phyloP scores from a whole-genome alignment of 2,888 invertebrate genomes.

The Ferdinandea cuprea region DNA sequence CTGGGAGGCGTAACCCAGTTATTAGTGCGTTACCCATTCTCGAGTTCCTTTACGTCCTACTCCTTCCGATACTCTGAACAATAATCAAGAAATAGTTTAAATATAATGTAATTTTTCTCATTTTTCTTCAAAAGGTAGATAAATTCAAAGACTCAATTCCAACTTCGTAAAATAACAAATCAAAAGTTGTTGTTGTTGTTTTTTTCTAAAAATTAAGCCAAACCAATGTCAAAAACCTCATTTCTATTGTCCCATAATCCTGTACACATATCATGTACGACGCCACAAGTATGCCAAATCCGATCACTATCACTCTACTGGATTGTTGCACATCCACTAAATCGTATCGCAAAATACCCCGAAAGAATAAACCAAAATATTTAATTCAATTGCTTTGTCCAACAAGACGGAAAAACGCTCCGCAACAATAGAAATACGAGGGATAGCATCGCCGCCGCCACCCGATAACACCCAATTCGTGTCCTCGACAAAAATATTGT shows the following conservation, averaged over 20 bases:
- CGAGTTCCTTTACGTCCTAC: too few relatives aligned
- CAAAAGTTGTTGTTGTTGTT: too few relatives aligned
- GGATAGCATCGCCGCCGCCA: constrained; percentile 10
- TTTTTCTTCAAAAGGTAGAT: too few relatives aligned
- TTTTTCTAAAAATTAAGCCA: too few relatives aligned
- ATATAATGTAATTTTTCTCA: too few relatives aligned
- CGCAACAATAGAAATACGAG: constrained; percentile 50
- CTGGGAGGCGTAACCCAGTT: too few relatives aligned
- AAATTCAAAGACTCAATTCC: too few relatives aligned
- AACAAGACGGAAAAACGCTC: constrained; percentile 73
- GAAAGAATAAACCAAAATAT: constrained; percentile 61
- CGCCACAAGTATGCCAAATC: constrained; percentile 50
- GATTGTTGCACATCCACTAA: constrained; percentile 71
- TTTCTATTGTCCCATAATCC: constrained; percentile 7
- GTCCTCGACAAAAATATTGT: constrained; percentile 20
- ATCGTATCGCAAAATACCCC: constrained; percentile 64
- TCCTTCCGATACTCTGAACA: too few relatives aligned
- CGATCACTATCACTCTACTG: constrained; percentile 44
- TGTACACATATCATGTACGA: constrained; percentile 39
- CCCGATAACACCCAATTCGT: constrained; percentile 20
- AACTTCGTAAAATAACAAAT: too few relatives aligned
- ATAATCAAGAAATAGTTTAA: too few relatives aligned
- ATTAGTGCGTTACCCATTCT: too few relatives aligned
- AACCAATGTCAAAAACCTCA: too few relatives aligned
- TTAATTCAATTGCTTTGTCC: constrained; percentile 74